Base-by-base conservation (phyloP, 2,888 invertebrate genomes). In the Cosmia trapezina region DNA sequence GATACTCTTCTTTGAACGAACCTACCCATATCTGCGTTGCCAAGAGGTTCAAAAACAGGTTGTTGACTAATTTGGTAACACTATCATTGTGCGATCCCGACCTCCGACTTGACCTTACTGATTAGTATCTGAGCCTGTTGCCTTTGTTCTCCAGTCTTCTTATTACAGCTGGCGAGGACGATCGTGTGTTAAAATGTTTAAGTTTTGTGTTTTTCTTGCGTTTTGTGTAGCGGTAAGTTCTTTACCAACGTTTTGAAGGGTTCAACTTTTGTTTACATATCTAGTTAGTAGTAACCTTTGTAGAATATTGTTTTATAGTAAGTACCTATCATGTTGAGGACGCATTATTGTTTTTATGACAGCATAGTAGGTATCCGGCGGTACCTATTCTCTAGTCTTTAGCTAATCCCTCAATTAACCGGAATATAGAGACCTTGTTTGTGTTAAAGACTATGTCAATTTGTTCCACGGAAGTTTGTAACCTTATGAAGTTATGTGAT, bases 91-190 rank as follows among this genome's bases (percentile, higher is more conserved):
- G 11, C 17, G 28, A 33, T 61, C 47, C 47, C 63, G 68, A 76
- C 68, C 80, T 71, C 61, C 72, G 80, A 37, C 53, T 56, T 66
- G 80, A 72, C 80, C 80, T 80, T 51, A 45, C 56, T 57, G 76
- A 76, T 71, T 65, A 61, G 9, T 62, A 68, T 43, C 56, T 19
- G 53, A 51, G 51, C 49, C 22, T 57, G 67, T 59, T 51, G 28
- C 33, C 51, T 33, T 77, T 63, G 45, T 64, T 72, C 73, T 64
- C 41, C 67, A 80, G 77, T 80, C 47, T 49, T 33, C 41, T 11
- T 49, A 66, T 0, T 64, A 56, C 47, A 62, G 19, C 28, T 56
- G 45, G 9, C 47, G 37, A 56, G 56, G 47, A 64, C 62, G 51
- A 56, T n/a, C 41, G 80, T 70, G 62, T 47, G 12, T 12, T 17